Base-by-base conservation (phyloP, 2,888 invertebrate genomes). In the Meiosimyza platycephala region DNA sequence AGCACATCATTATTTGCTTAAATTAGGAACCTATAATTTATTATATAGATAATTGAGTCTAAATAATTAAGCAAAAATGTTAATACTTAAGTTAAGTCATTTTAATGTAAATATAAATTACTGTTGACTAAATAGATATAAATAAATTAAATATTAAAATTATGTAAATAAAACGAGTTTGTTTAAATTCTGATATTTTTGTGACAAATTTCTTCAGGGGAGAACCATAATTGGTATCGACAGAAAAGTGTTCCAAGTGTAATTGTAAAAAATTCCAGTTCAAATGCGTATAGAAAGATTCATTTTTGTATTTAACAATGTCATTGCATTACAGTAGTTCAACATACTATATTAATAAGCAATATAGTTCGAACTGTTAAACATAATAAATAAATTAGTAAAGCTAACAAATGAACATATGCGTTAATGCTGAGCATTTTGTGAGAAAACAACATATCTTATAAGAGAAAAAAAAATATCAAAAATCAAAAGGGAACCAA, bases 331-430 rank as follows among this genome's bases (percentile, higher is more conserved):
- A 59, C 47, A 51, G 33, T 60, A 51, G 51, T 52, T 60, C 9
- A 51, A 69, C 50, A 60, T 50, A 33, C 22, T 51, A 50, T 50
- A 51, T 22, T 51, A 18, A 13, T 12, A 28, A 3, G 3, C 28
- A 28, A 4, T 28, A 16, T 64, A 64, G 33, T 18, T 15, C 50
- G 33, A 16, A 62, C 11, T 57, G 22, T 28, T 57, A 15, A 6
- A 62, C n/a, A 40, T 62, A 62, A 40, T 57, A 59, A 69, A 69
- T 69, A 69, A 69, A 52, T 69, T 69, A 62, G 47, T 69, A 60
- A 69, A 51, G 28, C 52, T 67, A 69, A 51, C 52, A 67, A 22
- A 69, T 12, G 22, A 15, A 15, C 9, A 52, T 54, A 66, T 66
- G 59, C 33, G 28, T 52, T 33, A 40, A 59, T 64, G 15, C 13